phyloP scores from a whole-genome alignment of 2,797 vertebrate genomes.

The Syngnathus acus region DNA sequence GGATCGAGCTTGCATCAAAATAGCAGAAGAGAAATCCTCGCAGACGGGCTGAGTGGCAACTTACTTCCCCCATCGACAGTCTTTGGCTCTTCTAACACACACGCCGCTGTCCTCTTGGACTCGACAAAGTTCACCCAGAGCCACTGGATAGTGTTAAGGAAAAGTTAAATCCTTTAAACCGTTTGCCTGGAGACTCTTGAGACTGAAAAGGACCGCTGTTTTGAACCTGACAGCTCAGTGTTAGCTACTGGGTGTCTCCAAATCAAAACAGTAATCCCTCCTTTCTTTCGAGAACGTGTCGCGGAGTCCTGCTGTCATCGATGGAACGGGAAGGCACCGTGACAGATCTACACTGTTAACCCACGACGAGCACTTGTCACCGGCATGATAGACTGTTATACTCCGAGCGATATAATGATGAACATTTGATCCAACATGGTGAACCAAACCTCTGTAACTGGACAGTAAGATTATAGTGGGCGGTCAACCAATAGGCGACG shows the following conservation, averaged over 20 bases:
- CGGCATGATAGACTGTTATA: constrained; percentile 35
- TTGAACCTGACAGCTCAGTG: constrained; percentile 38
- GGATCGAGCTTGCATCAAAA: constrained; percentile 34
- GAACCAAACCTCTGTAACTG: constrained; percentile 30
- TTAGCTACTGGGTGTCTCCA: constrained; percentile 37
- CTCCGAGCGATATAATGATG: constrained; percentile 19
- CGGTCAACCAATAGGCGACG: constrained; percentile 50
- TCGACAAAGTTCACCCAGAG: constrained; percentile 10
- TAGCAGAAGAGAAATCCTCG: constrained; percentile 40
- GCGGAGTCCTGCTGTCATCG: constrained; percentile 17
- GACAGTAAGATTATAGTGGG: constrained; percentile 38
- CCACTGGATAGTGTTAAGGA: constrained; percentile 10
- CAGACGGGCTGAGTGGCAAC: constrained; percentile 35
- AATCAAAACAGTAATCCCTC: constrained; percentile 32
- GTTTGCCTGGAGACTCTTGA: constrained; percentile 15
- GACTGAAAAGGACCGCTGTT: constrained; percentile 30
- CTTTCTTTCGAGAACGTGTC: constrained; percentile 13
- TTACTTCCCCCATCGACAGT: constrained; percentile 55
- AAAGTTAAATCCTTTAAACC: constrained; percentile 16
- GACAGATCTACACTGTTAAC: constrained; percentile 26
- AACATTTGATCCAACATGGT: constrained; percentile 65
- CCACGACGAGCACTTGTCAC: constrained; percentile 31
- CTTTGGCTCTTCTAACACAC: constrained; percentile 14
- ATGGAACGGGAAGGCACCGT: constrained; percentile 10
- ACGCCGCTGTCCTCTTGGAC: constrained; percentile 8